A percentile compares a stretch with the other conserved stretches of the same genome.
Evolutionary conservation across 1,140 invertebrate species (phyloP).

Genomic region (Aleiodes sp.): DNA sequence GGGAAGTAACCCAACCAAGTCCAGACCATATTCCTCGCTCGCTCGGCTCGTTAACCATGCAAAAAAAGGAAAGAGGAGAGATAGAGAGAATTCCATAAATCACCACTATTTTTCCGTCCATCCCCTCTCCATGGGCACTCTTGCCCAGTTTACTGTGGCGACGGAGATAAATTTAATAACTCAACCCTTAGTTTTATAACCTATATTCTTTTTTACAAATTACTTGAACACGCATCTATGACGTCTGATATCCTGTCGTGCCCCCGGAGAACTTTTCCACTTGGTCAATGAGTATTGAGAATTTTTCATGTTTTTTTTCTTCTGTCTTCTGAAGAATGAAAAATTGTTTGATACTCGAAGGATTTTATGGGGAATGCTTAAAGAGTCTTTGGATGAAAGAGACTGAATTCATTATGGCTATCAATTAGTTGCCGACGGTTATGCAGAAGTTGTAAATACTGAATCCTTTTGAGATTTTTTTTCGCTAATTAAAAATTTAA

Average conservation of each 20-base stretch:
- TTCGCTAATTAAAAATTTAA: background rate
- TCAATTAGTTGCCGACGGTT: background rate
- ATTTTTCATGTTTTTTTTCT: no score
- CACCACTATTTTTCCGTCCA: conserved; percentile 50
- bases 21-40: conserved; percentile 51
- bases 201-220: background rate
- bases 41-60: conserved; percentile 61
- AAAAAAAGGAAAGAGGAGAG: conserved; percentile 59
- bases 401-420: background rate
- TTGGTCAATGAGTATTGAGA: no score
- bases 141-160: background rate
- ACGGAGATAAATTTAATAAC: conserved; percentile 62
- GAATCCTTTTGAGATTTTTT: background rate
- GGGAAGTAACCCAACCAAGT: conserved; percentile 35
- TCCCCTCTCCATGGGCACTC: background rate
- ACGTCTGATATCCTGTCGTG: background rate
- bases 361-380: background rate
- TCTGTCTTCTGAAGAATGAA: background rate
- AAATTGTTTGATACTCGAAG: background rate
- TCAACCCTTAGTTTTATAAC: background rate
- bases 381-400: background rate
- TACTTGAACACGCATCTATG: background rate
- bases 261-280: no score
- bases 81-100: conserved; percentile 47
- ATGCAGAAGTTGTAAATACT: background rate